Percentiles rank a stretch among this genome's conserved stretches.
These are phyloP conservation scores for Synanthedon tipuliformis DNA, from an alignment of 2,888 invertebrate genomes.

Conservation along the genomic window DNA sequence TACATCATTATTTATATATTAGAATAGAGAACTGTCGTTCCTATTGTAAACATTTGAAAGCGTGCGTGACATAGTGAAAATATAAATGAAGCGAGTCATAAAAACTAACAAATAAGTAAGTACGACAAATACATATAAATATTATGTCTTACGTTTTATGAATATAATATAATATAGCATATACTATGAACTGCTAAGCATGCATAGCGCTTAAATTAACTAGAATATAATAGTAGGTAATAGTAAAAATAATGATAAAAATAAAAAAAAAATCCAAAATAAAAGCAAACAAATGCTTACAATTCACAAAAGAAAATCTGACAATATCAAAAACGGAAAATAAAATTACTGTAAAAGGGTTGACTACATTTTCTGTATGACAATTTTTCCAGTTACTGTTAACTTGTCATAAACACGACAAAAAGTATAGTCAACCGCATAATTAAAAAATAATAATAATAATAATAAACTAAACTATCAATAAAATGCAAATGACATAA, in stretches of 20 bases:
- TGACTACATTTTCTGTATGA: too few relatives aligned
- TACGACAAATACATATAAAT: slow-evolving; percentile 63
- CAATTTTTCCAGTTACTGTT: too few relatives aligned
- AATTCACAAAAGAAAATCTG: slow-evolving; percentile 59
- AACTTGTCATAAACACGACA: slow-evolving; percentile 10
- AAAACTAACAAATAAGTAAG: slow-evolving; percentile 59
- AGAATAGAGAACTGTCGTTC: slow-evolving; percentile 16
- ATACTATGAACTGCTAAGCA: slow-evolving; percentile 67
- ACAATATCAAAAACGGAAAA: slow-evolving; percentile 25
- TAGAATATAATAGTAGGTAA: neutral
- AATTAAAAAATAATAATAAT: slow-evolving; percentile 9
- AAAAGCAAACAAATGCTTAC: slow-evolving; percentile 70
- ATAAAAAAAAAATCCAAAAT: slow-evolving; percentile 37
- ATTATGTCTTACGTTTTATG: slow-evolving; percentile 39
- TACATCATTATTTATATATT: slow-evolving; percentile 25
- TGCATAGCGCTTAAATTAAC: slow-evolving; percentile 55
- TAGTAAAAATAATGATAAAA: slow-evolving; percentile 22
- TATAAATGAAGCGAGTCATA: slow-evolving; percentile 39
- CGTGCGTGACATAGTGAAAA: slow-evolving; percentile 58
- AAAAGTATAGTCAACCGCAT: slow-evolving; percentile 8
- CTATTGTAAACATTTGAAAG: slow-evolving; percentile 70
- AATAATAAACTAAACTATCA: slow-evolving; percentile 8
- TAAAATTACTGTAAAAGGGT: slow-evolving; percentile 6
- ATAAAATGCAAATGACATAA: slow-evolving; percentile 30
- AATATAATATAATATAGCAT: slow-evolving; percentile 38